Evolutionary conservation across 2,888 invertebrate species (phyloP), one percentile per base, ranked within the genome.

Genomic region (Heliconius aoede): DNA sequence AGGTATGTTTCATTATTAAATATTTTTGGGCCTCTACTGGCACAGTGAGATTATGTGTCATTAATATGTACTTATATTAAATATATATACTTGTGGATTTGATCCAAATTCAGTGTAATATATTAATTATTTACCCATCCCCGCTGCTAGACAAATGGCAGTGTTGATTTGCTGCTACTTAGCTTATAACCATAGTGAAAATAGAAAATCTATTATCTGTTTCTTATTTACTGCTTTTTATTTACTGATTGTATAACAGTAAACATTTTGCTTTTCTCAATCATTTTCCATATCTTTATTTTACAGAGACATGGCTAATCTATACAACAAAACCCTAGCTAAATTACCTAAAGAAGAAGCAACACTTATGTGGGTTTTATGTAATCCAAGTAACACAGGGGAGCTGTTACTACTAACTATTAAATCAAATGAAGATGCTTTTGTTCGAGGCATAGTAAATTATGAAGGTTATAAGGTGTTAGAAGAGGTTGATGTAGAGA

Each of bases 321-420:
- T 88, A 0, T 94, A 90, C 84, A 93, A 91, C 79, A 85, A 87
- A 77, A 86, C 60, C 83, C 91, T 15, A 80, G 81, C 64, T 81
- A 84, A 21, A 26, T 84, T 3, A 32, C 85, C 85, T 1, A 78
- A 84, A 65, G 89, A 89, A 26, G 88, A 92, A 21, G 79, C 87
- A 0, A 32, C 89, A 76, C 91, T 95, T 0, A 85, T 95, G 84
- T 94, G 91, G 93, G 84, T 94, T 26, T 79, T 95, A 5, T 90
- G 89, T 61, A 91, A 93, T 77, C 94, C 95, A 0, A 80, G 85
- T 7, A 88, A 88, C 61, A 84, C 85, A 28, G 85, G 86, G 0
- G 89, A 87, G 68, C 91, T 92, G 0, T 81, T 95, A 68, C 83
- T 95, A 1, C 84, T 95, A 0, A 90, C 89, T 0, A 85, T 91